A percentile compares a stretch with the other conserved stretches of the same genome.
phyloP scores from a whole-genome alignment of 2,888 invertebrate species.

The Junonia oenone region DNA sequence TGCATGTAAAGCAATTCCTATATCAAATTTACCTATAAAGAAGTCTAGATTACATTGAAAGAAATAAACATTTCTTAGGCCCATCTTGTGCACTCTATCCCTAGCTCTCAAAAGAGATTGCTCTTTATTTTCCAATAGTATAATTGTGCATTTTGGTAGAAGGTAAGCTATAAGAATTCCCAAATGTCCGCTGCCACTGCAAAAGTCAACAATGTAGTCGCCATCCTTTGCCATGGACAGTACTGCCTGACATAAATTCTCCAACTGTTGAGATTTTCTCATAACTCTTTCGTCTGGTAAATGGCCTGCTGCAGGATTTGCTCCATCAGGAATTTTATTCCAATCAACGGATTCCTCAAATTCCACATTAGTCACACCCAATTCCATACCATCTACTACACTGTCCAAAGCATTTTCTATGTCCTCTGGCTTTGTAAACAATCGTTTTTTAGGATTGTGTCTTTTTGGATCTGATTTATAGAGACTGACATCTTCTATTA shows the following conservation, averaged over 20 bases:
- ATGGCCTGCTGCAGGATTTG: constrained; percentile 88
- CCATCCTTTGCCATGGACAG: constrained; percentile 83
- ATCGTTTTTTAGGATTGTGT: constrained; percentile 85
- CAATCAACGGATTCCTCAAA: constrained; percentile 78
- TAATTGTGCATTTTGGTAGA: constrained; percentile 87
- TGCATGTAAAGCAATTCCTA: constrained; percentile 94
- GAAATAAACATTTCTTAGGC: constrained; percentile 86
- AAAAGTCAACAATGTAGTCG: constrained; percentile 93
- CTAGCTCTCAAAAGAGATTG: constrained; percentile 88
- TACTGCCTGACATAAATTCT: constrained; percentile 89
- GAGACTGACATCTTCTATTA: constrained; percentile 81
- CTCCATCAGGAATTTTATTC: constrained; percentile 84
- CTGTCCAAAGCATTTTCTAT: constrained; percentile 81
- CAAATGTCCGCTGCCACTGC: constrained; percentile 95
- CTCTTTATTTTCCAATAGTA: constrained; percentile 95
- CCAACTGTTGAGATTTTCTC: constrained; percentile 92
- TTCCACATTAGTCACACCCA: constrained; percentile 51
- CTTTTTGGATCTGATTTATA: constrained; percentile 89
- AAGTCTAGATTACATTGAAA: constrained; percentile 95
- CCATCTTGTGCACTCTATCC: constrained; percentile 82
- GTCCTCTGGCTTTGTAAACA: constrained; percentile 88
- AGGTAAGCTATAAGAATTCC: constrained; percentile 91
- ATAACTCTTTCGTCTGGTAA: constrained; percentile 85
- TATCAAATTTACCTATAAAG: constrained; percentile 88
- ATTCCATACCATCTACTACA: constrained; percentile 61